Evolutionary conservation across 2,113 vertebrate species (phyloP), one percentile per base, ranked within the genome.

Genomic region (Otis tarda): DNA sequence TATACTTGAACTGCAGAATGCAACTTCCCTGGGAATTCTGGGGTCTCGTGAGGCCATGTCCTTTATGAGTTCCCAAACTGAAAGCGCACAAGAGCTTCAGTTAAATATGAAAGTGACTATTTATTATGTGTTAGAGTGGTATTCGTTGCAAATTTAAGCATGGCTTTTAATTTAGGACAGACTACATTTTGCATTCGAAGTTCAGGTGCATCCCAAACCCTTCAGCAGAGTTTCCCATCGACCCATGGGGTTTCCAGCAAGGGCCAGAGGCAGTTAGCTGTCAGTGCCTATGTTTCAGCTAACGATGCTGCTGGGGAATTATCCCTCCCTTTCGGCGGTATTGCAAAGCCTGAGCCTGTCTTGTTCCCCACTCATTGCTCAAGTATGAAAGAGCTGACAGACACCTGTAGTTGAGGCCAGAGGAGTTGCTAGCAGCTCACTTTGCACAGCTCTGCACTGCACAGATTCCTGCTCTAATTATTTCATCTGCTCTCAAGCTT

Each of bases 291-390:
- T 0, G 5, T 30, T 79, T 69, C 55, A 60, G 35, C 35, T 75
- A 8, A 8, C 1, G 7, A 13, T 16, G 49, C 52, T 80, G 50
- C 37, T 0, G 0, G 14, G 13, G 67, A 37, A 2, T 19, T 73
- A 9, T 39, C 39, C 14, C 59, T 85, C 10, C 7, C 21, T 83
- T 59, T 88, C 9, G 25, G 14, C 17, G 59, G 9, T 21, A 7
- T 59, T 45, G 33, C 25, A 45, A 64, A 91, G 28, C 28, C 41
- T 33, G 24, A 53, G 14, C 8, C 63, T 67, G 16, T 2, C 21
- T 74, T 78, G 18, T 6, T 90, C 28, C 53, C 8, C 10, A 5
- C 19, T 65, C 47, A 4, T 25, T 78, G 56, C 16, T 35, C 35
- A 43, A 4, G 18, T 14, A 16, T 9, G 8, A 9, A 60, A 57